phyloP scores from a whole-genome alignment of 2,113 vertebrate genomes.

The Mirounga angustirostris region DNA sequence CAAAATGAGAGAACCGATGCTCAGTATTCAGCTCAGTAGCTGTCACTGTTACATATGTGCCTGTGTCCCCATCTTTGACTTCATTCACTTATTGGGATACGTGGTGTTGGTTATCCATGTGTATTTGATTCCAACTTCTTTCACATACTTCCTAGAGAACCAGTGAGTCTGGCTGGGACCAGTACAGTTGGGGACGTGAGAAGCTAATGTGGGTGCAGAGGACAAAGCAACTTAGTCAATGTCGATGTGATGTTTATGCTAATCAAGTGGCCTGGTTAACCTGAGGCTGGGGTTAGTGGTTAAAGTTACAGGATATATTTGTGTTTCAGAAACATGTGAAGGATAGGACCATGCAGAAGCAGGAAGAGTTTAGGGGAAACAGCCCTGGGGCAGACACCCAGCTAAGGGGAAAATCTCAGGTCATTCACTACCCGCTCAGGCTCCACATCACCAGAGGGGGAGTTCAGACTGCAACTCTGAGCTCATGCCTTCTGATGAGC shows the following conservation, averaged over 20 bases:
- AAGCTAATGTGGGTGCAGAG: neutral
- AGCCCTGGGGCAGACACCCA: neutral
- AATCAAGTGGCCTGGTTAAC: neutral
- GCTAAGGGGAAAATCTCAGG: neutral
- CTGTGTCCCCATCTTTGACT: neutral
- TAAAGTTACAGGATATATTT: neutral
- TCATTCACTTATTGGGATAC: neutral
- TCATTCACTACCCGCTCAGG: neutral
- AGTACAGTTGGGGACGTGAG: neutral
- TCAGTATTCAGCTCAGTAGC: neutral
- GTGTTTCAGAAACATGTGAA: neutral
- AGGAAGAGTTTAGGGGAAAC: neutral
- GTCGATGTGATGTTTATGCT: neutral
- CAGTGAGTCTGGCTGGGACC: neutral
- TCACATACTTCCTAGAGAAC: neutral
- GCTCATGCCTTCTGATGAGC: fast-evolving
- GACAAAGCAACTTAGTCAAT: neutral
- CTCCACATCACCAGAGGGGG: neutral
- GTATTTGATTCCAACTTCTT: neutral
- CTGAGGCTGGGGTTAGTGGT: neutral
- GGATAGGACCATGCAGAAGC: neutral
- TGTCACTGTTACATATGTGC: neutral
- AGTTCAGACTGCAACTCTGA: neutral
- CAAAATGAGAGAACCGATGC: neutral
- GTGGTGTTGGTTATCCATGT: neutral